Conservation (phyloP, 2,113 vertebrate genomes). For the Oceanodroma tethys region DNA sequence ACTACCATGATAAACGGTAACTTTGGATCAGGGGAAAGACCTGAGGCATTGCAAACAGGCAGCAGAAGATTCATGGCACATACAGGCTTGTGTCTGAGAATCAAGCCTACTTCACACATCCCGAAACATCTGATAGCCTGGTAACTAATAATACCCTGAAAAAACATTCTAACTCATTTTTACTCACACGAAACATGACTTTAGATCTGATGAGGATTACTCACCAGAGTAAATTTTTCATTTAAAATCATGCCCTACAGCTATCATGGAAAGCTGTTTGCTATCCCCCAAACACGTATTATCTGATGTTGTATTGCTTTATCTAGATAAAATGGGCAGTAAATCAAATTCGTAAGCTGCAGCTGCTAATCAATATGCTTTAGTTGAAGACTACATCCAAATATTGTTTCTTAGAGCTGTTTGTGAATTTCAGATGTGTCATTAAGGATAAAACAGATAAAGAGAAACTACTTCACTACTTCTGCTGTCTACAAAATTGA, state of each 20-base stretch:
- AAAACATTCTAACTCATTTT: background rate
- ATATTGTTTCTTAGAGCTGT: background rate
- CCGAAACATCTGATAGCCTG: background rate
- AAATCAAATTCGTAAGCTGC: background rate
- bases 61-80: background rate
- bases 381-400: background rate
- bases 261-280: background rate
- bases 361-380: constrained; percentile 19
- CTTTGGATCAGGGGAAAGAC: background rate
- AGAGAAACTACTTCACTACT: background rate
- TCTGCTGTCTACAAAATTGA: background rate
- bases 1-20: background rate
- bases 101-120: background rate
- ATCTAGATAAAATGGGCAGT: background rate
- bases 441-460: background rate
- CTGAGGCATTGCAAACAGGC: background rate
- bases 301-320: background rate
- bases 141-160: background rate
- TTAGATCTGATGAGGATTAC: background rate
- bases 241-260: constrained; percentile 5
- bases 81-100: background rate
- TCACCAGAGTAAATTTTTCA: background rate
- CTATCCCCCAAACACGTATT: background rate
- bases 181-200: background rate
- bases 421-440: background rate